These are phyloP conservation scores for Phyllotreta cruciferae DNA, from an alignment of 2,888 invertebrate species.

Conservation along the genomic window DNA sequence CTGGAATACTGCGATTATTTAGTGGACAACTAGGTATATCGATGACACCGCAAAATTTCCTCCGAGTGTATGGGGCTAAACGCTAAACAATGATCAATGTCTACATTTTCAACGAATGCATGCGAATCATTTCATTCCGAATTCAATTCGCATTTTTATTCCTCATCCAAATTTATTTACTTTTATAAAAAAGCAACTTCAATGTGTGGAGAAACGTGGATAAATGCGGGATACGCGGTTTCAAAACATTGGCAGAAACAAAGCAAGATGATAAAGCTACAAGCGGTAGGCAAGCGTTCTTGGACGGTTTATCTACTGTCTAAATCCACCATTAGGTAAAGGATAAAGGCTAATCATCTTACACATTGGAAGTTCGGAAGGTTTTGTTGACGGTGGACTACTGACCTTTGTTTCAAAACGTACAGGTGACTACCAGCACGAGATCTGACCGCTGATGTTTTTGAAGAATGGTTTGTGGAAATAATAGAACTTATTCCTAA, in stretches of 20 bases:
- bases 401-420: background rate
- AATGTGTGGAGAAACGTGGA: no score
- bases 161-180: slow-evolving; percentile 1
- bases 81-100: background rate
- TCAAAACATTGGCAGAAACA: no score
- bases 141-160: background rate
- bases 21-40: slow-evolving; percentile 1
- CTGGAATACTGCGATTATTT: background rate
- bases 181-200: background rate
- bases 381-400: background rate
- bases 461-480: slow-evolving; percentile 22
- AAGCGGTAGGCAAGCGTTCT: no score
- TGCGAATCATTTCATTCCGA: background rate
- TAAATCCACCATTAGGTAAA: slow-evolving; percentile 1
- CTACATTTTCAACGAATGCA: background rate
- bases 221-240: no score
- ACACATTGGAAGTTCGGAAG: background rate
- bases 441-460: slow-evolving; percentile 29
- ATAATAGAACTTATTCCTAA: slow-evolving; percentile 17
- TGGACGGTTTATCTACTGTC: no score
- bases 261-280: no score
- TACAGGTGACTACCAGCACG: slow-evolving; percentile 24
- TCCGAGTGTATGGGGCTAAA: background rate
- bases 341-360: background rate
- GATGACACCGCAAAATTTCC: background rate